phyloP scores from a whole-genome alignment of 23 tunicate genomes.

The Trididemnum clinides region DNA sequence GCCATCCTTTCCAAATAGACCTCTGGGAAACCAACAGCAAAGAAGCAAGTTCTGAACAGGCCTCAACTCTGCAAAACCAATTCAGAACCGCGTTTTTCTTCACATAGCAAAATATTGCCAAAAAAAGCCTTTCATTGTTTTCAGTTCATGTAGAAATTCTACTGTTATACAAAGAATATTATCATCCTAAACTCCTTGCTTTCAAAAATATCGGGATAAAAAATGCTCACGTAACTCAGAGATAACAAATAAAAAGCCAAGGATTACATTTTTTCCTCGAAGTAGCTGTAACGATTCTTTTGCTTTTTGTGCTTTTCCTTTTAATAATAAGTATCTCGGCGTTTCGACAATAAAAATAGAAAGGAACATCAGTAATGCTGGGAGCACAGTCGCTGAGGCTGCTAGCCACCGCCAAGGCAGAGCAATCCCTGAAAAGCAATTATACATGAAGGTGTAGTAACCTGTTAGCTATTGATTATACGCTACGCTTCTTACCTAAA shows the following conservation, averaged over 20 bases:
- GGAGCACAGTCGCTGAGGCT: not conserved
- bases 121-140: too few relatives aligned
- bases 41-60: too few relatives aligned
- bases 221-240: too few relatives aligned
- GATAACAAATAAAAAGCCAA: too few relatives aligned
- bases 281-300: not conserved
- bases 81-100: too few relatives aligned
- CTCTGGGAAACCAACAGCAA: too few relatives aligned
- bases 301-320: not conserved
- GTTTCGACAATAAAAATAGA: not conserved
- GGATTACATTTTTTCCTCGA: not conserved
- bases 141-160: too few relatives aligned
- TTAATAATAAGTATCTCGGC: not conserved
- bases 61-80: too few relatives aligned
- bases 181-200: not conserved
- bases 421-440: not conserved
- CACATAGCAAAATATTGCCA: too few relatives aligned
- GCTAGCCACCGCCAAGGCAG: not conserved
- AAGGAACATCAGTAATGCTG: not conserved
- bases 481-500: slow-evolving; percentile 7
- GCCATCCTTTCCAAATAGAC: too few relatives aligned
- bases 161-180: too few relatives aligned
- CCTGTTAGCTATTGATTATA: not conserved
- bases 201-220: too few relatives aligned
- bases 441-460: not conserved